phyloP scores from a whole-genome alignment of 2,888 invertebrate species.

The Philereme vetulata region DNA sequence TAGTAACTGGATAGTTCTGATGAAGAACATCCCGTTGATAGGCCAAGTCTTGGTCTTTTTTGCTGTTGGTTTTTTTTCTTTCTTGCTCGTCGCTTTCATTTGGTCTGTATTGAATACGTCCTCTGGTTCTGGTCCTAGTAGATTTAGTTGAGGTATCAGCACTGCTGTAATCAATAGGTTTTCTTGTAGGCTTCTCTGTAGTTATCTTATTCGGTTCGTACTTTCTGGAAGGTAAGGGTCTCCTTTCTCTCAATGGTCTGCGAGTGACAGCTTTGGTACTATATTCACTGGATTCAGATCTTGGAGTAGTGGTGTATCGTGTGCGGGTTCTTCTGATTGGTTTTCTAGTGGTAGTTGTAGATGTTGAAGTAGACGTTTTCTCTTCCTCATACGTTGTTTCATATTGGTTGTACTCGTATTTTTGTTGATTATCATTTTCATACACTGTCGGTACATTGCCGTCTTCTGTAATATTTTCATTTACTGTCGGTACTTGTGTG shows the following conservation, averaged over 20 bases:
- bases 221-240: constrained; percentile 66
- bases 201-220: constrained; percentile 73
- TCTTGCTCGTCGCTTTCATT: constrained; percentile 67
- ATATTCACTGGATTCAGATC: constrained; percentile 69
- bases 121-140: constrained; percentile 72
- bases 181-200: constrained; percentile 62
- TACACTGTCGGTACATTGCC: constrained; percentile 35
- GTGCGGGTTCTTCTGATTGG: constrained; percentile 70
- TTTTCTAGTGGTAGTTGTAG: constrained; percentile 57
- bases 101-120: constrained; percentile 79
- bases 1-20: constrained; percentile 85
- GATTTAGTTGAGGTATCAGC: constrained; percentile 66
- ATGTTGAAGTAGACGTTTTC: constrained; percentile 53
- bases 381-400: constrained; percentile 54
- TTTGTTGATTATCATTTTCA: constrained; percentile 39
- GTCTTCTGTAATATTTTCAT: constrained; percentile 46
- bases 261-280: constrained; percentile 72
- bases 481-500: constrained; percentile 46
- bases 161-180: constrained; percentile 45
- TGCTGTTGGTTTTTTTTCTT: constrained; percentile 53
- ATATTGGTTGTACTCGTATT: constrained; percentile 58
- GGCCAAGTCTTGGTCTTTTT: constrained; percentile 74
- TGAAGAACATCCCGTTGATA: constrained; percentile 86
- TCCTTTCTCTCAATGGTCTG: constrained; percentile 80
- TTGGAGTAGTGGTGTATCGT: constrained; percentile 70